phyloP scores from a whole-genome alignment of 1,140 invertebrate genomes.

The Meloidogyne exigua region DNA sequence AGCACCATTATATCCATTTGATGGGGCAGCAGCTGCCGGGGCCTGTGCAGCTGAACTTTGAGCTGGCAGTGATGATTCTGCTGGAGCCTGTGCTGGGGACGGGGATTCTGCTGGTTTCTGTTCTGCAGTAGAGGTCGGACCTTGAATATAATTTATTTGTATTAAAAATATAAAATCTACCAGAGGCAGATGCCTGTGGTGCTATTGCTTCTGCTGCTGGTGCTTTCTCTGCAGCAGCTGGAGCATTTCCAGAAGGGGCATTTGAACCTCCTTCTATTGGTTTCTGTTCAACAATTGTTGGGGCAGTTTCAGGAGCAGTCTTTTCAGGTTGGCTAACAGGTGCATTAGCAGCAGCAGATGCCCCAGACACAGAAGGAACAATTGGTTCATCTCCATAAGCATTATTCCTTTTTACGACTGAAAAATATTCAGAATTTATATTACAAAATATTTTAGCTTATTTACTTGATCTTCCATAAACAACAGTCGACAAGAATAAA shows the following conservation, averaged over 20 bases:
- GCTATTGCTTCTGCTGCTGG: background rate
- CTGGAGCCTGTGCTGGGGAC: conserved; percentile 1
- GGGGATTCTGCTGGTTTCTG: conserved; percentile 4
- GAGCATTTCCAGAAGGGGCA: background rate
- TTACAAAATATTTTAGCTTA: background rate
- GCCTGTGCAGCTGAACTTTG: conserved; percentile 14
- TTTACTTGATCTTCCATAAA: background rate
- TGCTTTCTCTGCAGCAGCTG: background rate
- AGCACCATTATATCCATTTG: conserved; percentile 25
- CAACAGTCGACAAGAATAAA: background rate
- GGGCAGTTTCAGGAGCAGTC: conserved; percentile 8
- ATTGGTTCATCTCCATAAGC: conserved; percentile 28
- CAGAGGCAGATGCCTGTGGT: background rate
- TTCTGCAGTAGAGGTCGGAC: background rate
- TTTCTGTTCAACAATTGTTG: background rate
- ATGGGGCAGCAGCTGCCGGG: conserved; percentile 27
- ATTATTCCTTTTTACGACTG: conserved; percentile 24
- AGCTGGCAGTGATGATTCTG: conserved; percentile 12
- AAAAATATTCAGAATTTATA: background rate
- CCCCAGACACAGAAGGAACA: conserved; percentile 3
- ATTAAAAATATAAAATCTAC: background rate
- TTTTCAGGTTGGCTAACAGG: conserved; percentile 8
- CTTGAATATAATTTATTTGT: background rate
- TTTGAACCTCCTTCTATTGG: background rate
- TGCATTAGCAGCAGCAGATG: conserved; percentile 22